These are phyloP conservation scores for Drosophila phalerata DNA, from an alignment of 2,888 invertebrate species.

Conservation along the genomic window DNA sequence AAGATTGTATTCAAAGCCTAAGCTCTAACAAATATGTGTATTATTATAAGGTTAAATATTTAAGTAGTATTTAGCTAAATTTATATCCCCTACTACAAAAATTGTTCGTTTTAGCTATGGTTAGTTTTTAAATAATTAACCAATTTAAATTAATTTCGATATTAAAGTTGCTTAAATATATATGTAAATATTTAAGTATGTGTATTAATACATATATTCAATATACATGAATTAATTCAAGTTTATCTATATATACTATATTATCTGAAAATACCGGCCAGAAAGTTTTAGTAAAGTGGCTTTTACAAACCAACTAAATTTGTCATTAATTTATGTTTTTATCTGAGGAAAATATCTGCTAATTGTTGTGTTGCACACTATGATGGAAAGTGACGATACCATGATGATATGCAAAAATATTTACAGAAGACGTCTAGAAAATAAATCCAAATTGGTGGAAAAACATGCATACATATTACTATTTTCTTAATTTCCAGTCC, in stretches of 20 bases:
- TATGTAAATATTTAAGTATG: conserved; percentile 18
- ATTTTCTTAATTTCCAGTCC: too few species aligned
- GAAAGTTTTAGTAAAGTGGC: neutral
- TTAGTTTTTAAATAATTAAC: conserved; percentile 21
- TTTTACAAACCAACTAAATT: neutral
- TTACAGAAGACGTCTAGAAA: too few species aligned
- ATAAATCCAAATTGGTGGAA: too few species aligned
- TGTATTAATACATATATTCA: conserved; percentile 14
- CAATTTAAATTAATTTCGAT: conserved; percentile 21
- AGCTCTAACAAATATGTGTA: conserved; percentile 4
- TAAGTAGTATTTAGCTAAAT: conserved; percentile 18
- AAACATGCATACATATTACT: too few species aligned
- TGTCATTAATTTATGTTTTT: neutral
- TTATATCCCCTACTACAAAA: conserved; percentile 12
- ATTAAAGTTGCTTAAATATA: conserved; percentile 13
- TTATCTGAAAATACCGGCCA: neutral
- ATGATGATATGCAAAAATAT: too few species aligned
- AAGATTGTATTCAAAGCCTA: conserved; percentile 16
- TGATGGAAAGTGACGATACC: too few species aligned
- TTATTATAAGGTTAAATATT: conserved; percentile 8
- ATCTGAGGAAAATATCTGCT: neutral
- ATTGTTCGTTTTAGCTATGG: conserved; percentile 22
- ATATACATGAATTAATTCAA: conserved; percentile 22
- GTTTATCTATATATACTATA: conserved; percentile 13
- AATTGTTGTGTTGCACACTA: too few species aligned